phyloP scores from a whole-genome alignment of 30 jellyfish, hydroid and myxozoan species.

The Pelagia noctiluca region DNA sequence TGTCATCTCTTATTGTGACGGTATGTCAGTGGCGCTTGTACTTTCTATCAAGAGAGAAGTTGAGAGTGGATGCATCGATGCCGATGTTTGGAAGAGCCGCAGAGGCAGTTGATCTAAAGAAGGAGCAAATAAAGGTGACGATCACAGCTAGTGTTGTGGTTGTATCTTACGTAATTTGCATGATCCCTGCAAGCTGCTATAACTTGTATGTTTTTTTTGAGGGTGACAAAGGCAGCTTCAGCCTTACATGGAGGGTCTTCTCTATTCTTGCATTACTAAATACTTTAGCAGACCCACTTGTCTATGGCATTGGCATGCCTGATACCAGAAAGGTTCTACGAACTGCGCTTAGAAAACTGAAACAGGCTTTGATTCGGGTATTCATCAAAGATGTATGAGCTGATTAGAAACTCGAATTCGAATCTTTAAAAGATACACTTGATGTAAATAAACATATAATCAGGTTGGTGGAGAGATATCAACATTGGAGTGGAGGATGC shows the following conservation, averaged over 20 bases:
- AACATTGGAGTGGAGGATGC: too few relatives aligned
- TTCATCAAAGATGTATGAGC: too few relatives aligned
- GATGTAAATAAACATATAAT: too few relatives aligned
- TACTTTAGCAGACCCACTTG: neutral
- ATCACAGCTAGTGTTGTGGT: neutral
- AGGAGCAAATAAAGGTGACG: neutral
- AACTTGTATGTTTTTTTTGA: neutral
- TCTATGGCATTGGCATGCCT: conserved; percentile 20
- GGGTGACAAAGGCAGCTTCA: neutral
- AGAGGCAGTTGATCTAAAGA: neutral
- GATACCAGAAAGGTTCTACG: neutral
- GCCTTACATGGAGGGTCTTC: neutral
- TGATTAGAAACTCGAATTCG: too few relatives aligned
- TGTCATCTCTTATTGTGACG: neutral
- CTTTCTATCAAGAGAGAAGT: neutral
- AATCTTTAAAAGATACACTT: too few relatives aligned
- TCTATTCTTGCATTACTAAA: neutral
- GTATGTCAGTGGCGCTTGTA: neutral
- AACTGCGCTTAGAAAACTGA: too few relatives aligned
- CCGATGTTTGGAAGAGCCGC: neutral
- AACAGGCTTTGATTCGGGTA: too few relatives aligned
- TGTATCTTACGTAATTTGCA: neutral
- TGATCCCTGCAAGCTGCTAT: neutral
- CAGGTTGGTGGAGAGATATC: too few relatives aligned
- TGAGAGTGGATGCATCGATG: neutral